A percentile compares a stretch with the other conserved stretches of the same genome.
These are phyloP conservation scores for Emys orbicularis DNA, from an alignment of 2,797 vertebrate species.

Conservation along the genomic window DNA sequence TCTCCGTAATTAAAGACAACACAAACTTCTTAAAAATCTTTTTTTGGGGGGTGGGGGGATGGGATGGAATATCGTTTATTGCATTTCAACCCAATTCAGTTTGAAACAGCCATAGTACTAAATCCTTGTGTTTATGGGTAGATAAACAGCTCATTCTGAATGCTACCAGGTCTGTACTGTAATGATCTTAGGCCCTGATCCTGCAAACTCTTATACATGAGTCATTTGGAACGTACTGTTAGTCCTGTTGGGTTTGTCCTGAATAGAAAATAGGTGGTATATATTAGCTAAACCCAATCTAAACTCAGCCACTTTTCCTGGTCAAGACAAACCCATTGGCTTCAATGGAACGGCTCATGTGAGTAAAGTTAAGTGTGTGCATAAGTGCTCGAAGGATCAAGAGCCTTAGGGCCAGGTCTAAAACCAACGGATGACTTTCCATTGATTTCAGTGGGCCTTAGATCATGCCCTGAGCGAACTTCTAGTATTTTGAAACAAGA, in stretches of 20 bases:
- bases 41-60: constrained; percentile 24
- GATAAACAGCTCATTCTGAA: constrained; percentile 5
- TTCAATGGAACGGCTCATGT: neutral
- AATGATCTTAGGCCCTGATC: neutral
- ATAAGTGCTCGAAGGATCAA: neutral
- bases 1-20: constrained; percentile 59
- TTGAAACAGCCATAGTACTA: neutral
- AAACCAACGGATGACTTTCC: constrained; percentile 31
- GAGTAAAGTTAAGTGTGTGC: neutral
- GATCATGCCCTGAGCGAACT: neutral
- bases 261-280: neutral
- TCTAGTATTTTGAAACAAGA: constrained; percentile 31
- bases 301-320: constrained; percentile 1
- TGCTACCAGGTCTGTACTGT: neutral
- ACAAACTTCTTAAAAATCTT: constrained; percentile 35
- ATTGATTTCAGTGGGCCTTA: constrained; percentile 47
- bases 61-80: constrained; percentile 11
- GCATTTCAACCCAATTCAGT: neutral
- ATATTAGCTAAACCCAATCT: neutral
- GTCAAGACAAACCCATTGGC: neutral
- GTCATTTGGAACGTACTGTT: neutral
- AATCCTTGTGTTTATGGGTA: neutral
- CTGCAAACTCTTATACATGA: neutral
- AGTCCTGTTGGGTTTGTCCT: neutral
- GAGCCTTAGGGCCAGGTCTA: neutral